Base-by-base conservation (phyloP, 2,797 vertebrate genomes). In the Enteromius argenteus region DNA sequence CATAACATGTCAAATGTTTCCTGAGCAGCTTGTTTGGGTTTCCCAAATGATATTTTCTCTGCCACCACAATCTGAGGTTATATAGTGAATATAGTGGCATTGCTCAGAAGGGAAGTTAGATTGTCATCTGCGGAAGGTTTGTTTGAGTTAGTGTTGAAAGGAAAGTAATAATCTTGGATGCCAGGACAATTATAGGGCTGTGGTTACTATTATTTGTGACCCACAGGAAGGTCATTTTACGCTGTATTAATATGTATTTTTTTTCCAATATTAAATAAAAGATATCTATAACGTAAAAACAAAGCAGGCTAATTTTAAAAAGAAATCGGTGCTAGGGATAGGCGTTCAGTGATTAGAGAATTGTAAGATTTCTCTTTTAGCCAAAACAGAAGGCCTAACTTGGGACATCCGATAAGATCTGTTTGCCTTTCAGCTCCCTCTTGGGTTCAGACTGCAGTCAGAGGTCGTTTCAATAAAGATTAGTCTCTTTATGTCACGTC, bases 1-100 rank as follows among this genome's bases (percentile, higher is more conserved):
- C 94, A 95, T 92, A 96, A 95, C 94, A 96, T 96, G 95, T 94
- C 95, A 95, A 87, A 81, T 86, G 79, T 91, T 95, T 89, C 94
- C 94, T 91, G 92, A 86, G 90, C 80, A 74, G 81, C 90, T 89
- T 95, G 94, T 94, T 94, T 94, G 91, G 89, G 87, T 94, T 94
- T 89, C 89, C 91, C 90, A 89, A 76, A 86, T 89, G 69, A 88
- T 88, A 87, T 88, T 91, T 88, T 89, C 88, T 88, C 86, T 84
- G 89, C 87, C 66, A 78, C 78, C 81, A 75, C 75, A 86, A 90
- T 79, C 85, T 84, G 62, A 84, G 27, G 90, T 86, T 87, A 87
- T 32, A 32, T 32, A 32, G 32, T 86, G 85, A 83, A 89, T 90
- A 60, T 83, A 87, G 72, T 74, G 87, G 87, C 86, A 88, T 86